phyloP scores from a whole-genome alignment of 1,140 invertebrate species.

The Bombus ignitus region DNA sequence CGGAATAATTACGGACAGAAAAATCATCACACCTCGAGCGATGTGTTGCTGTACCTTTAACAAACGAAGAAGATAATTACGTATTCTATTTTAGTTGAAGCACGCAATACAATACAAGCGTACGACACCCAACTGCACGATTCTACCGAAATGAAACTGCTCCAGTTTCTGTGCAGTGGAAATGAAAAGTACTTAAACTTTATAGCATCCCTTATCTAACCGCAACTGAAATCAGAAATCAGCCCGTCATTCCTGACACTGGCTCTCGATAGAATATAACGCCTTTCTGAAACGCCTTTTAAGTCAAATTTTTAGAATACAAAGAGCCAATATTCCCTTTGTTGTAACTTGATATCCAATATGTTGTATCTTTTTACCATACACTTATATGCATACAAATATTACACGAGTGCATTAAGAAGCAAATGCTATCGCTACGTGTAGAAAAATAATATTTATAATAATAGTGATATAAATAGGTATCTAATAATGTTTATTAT shows the following conservation, averaged over 20 bases:
- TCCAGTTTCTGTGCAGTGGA: background rate
- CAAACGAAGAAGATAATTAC: background rate
- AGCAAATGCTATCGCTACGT: too few species aligned
- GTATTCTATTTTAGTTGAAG: background rate
- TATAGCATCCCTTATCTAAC: background rate
- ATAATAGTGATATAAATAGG: too few species aligned
- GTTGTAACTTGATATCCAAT: background rate
- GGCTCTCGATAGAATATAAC: too few species aligned
- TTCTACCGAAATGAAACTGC: slow-evolving; percentile 29
- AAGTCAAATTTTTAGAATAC: too few species aligned
- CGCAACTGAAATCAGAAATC: background rate
- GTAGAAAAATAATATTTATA: too few species aligned
- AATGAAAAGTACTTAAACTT: slow-evolving; percentile 48
- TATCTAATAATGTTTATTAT: too few species aligned
- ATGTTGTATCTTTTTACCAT: too few species aligned
- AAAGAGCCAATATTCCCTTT: background rate
- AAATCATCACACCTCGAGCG: background rate
- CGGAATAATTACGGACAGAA: background rate
- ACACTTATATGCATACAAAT: too few species aligned
- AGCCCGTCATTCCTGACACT: background rate
- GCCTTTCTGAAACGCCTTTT: background rate
- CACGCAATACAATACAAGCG: background rate
- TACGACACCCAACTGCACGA: slow-evolving; percentile 17
- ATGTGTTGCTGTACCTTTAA: background rate
- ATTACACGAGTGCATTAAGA: too few species aligned